Conservation (phyloP, 2,888 invertebrate genomes). For the Drosophila subquinaria region DNA sequence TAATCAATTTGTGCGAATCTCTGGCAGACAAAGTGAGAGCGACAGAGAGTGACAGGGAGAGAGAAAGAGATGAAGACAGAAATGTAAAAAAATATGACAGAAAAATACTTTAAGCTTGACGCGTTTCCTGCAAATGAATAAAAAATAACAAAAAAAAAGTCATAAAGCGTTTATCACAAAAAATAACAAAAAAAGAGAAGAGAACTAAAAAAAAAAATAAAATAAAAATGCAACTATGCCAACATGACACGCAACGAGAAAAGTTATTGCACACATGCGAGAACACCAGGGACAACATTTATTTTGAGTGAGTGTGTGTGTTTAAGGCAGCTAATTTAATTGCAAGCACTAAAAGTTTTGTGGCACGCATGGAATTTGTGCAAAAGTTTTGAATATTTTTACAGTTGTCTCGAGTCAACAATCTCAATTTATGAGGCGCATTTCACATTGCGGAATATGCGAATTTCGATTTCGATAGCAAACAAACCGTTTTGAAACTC, state of each 20-base stretch:
- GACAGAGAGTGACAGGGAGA: neutral
- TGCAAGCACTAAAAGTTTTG: slow-evolving; percentile 65
- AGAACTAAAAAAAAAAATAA: slow-evolving; percentile 6
- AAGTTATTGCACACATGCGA: slow-evolving; percentile 35
- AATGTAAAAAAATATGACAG: slow-evolving; percentile 54
- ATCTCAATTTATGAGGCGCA: slow-evolving; percentile 36
- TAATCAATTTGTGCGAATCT: slow-evolving; percentile 66
- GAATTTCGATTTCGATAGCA: neutral
- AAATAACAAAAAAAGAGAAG: neutral
- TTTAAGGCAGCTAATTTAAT: slow-evolving; percentile 67
- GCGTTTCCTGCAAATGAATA: slow-evolving; percentile 8
- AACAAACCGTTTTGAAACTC: slow-evolving; percentile 15
- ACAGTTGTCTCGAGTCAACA: slow-evolving; percentile 41
- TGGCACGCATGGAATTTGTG: slow-evolving; percentile 59
- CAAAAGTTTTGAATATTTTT: slow-evolving; percentile 49
- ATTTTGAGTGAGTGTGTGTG: slow-evolving; percentile 18
- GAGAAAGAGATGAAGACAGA: slow-evolving; percentile 1
- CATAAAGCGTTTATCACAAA: slow-evolving; percentile 42
- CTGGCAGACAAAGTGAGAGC: neutral
- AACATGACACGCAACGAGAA: slow-evolving; percentile 48
- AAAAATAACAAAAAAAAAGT: slow-evolving; percentile 24
- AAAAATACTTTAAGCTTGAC: slow-evolving; percentile 55
- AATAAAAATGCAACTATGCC: slow-evolving; percentile 37
- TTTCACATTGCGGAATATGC: neutral
- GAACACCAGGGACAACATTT: slow-evolving; percentile 4